Percentiles rank a stretch among this genome's conserved stretches.
phyloP scores from a whole-genome alignment of 2,113 vertebrate species.

The Alouatta palliata region DNA sequence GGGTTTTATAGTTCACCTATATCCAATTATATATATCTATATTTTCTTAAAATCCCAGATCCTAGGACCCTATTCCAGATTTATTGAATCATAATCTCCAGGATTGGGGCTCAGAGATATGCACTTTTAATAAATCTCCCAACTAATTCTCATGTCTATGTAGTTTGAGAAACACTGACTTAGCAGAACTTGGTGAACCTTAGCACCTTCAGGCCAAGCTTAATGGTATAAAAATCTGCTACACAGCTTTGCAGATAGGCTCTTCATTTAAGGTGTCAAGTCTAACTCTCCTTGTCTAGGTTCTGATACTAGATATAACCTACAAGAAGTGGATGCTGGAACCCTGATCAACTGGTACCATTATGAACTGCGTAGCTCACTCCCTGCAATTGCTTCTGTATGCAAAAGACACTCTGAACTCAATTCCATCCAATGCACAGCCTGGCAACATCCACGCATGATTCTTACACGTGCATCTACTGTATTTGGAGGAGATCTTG shows the following conservation, averaged over 20 bases:
- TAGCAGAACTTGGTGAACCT: neutral
- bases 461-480: neutral
- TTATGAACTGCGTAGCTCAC: neutral
- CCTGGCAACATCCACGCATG: neutral
- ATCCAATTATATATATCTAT: neutral
- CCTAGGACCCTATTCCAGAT: neutral
- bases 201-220: neutral
- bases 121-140: neutral
- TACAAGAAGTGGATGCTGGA: neutral
- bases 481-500: neutral
- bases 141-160: neutral
- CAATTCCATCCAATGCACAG: neutral
- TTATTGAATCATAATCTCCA: neutral
- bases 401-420: neutral
- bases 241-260: neutral
- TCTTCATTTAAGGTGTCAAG: neutral
- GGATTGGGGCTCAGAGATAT: neutral
- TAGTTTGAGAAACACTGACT: neutral
- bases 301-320: neutral
- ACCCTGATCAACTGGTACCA: neutral
- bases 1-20: neutral
- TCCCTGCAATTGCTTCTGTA: neutral
- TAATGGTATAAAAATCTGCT: neutral
- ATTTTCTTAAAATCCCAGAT: neutral
- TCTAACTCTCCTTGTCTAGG: neutral